These are phyloP conservation scores for Brachynemurus nebulosus DNA, from an alignment of 2,888 invertebrate species.

Conservation along the genomic window DNA sequence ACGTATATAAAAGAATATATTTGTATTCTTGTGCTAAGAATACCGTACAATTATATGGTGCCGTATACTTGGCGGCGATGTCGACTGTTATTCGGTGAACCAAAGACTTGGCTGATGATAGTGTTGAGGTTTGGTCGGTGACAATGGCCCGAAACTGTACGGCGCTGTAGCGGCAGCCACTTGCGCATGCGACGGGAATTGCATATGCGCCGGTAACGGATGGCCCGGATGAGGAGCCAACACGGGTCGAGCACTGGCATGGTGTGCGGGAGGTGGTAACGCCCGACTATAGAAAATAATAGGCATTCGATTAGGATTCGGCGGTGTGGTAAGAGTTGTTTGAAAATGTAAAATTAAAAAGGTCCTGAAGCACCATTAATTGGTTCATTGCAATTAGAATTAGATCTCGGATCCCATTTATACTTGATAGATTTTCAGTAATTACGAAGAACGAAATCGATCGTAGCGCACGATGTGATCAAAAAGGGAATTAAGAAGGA, in stretches of 20 bases:
- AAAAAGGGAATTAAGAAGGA: too few species aligned
- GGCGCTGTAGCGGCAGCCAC: conserved; percentile 38
- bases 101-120: conserved; percentile 52
- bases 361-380: too few species aligned
- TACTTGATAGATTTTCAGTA: too few species aligned
- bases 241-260: conserved; percentile 56
- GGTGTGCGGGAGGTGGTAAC: conserved; percentile 65
- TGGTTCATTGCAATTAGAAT: too few species aligned
- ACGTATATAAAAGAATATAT: too few species aligned
- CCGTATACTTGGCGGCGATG: conserved; percentile 7
- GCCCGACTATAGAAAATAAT: conserved; percentile 35
- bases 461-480: too few species aligned
- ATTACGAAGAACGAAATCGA: too few species aligned
- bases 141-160: conserved; percentile 54
- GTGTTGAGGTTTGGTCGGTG: conserved; percentile 55
- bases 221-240: conserved; percentile 54
- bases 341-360: too few species aligned
- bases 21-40: background rate
- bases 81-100: conserved; percentile 50
- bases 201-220: conserved; percentile 70
- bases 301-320: background rate
- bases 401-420: too few species aligned
- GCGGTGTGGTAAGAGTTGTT: background rate
- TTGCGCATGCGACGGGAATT: conserved; percentile 54
- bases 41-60: conserved; percentile 3